Base-by-base conservation (phyloP, 2,888 invertebrate genomes). In the Drosophila algonquin region DNA sequence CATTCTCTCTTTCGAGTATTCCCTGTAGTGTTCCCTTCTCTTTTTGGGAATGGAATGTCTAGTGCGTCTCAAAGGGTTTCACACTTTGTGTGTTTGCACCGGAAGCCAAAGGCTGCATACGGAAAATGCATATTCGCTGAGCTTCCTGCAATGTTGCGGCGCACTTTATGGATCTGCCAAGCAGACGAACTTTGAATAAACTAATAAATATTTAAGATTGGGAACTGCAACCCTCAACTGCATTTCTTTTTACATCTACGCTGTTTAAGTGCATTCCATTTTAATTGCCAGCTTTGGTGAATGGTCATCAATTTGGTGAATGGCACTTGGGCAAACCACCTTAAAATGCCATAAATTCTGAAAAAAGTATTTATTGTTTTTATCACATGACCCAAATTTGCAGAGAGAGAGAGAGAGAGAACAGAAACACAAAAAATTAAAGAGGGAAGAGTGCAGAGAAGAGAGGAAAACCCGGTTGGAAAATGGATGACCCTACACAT, bases 51-150 rank as follows among this genome's bases (percentile, higher is more conserved):
- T 47, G 51, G 58, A 45, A 58, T 72, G 65, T 77, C 79, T 84
- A 64, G 65, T 71, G 82, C 56, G 70, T 82, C 82, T 81, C 82
- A 82, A 82, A 87, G 82, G 82, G 75, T 77, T 79, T 81, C 86
- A 73, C 88, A 87, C 86, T 72, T 68, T 60, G 55, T 60, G 44
- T 75, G 59, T 63, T 45, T 63, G 54, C 59, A 63, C 61, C 63
- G 54, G 55, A 48, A 60, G 63, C 64, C 81, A 70, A 81, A 68
- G 70, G 69, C 57, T 75, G 73, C 80, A 82, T 72, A 75, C 82
- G 77, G 72, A 82, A 85, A 0, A 0, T 0, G 24, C 24, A 82
- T 85, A 87, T 87, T 85, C 85, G 88, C 56, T 51, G 73, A 77
- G 21, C 47, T 27, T 45, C 52, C 47, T 32, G 73, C 69, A 67